Conservation (phyloP, 2,888 invertebrate species). For the Hedychridium roseum region DNA sequence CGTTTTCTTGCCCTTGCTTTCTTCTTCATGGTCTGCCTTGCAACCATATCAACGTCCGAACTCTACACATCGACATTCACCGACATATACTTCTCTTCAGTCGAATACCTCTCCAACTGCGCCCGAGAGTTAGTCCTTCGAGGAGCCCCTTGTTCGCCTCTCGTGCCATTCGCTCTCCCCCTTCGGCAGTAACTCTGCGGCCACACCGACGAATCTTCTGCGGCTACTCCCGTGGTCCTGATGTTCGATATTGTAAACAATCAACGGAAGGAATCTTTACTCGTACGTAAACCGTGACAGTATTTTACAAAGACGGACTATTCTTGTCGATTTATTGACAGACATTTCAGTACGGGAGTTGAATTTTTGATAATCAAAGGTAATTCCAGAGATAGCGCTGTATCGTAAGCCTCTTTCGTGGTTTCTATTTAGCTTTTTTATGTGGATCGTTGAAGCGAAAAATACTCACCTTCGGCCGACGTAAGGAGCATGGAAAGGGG, state of each 20-base stretch:
- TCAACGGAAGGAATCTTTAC: slow-evolving; percentile 24
- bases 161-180: slow-evolving; percentile 10
- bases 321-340: too few species aligned
- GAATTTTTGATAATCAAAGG: too few species aligned
- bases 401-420: too few species aligned
- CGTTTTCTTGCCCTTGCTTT: slow-evolving; percentile 5
- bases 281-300: slow-evolving; percentile 36
- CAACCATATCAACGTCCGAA: slow-evolving; percentile 34
- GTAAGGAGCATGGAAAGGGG: slow-evolving; percentile 8
- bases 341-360: too few species aligned
- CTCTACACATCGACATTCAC: slow-evolving; percentile 41
- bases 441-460: too few species aligned
- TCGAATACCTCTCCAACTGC: slow-evolving; percentile 22
- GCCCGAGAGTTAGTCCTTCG: slow-evolving; percentile 1
- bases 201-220: slow-evolving; percentile 10
- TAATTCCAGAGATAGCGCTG: too few species aligned
- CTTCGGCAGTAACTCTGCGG: slow-evolving; percentile 12
- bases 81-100: slow-evolving; percentile 30
- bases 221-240: slow-evolving; percentile 18
- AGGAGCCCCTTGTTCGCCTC: neutral
- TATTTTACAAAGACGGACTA: slow-evolving; percentile 38
- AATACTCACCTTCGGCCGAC: too few species aligned
- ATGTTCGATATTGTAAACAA: slow-evolving; percentile 40
- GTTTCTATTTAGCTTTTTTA: too few species aligned
- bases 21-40: slow-evolving; percentile 11